These are phyloP conservation scores for Heliconius nattereri DNA, from an alignment of 1,140 invertebrate species.

Conservation along the genomic window DNA sequence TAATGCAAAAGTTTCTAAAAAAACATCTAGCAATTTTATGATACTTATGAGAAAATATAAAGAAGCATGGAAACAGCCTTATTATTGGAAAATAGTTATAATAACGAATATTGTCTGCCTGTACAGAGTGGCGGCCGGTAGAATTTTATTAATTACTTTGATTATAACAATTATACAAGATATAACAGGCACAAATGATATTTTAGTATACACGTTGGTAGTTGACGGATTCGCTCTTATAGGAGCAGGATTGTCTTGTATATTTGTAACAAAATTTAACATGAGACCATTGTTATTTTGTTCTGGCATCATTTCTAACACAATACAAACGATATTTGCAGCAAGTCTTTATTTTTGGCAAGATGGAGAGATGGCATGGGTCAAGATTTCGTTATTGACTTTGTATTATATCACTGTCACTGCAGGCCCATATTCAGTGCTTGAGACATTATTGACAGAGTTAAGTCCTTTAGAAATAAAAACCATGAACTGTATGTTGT, in stretches of 20 bases:
- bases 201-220: conserved; percentile 33
- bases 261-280: conserved; percentile 32
- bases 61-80: conserved; percentile 28
- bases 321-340: conserved; percentile 26
- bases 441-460: conserved; percentile 38
- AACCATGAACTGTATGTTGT: conserved; percentile 25
- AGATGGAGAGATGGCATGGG: conserved; percentile 24
- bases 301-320: conserved; percentile 32
- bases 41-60: conserved; percentile 16
- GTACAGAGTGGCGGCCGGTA: conserved; percentile 36
- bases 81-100: conserved; percentile 33
- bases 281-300: conserved; percentile 39
- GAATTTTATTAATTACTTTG: conserved; percentile 37
- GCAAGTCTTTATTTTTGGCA: conserved; percentile 34
- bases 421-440: conserved; percentile 35
- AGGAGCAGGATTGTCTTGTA: conserved; percentile 28
- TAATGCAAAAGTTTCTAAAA: neutral
- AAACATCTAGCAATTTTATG: neutral
- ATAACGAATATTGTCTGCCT: conserved; percentile 20
- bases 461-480: conserved; percentile 40
- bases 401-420: conserved; percentile 36
- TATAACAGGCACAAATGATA: conserved; percentile 36
- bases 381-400: conserved; percentile 30
- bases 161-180: conserved; percentile 42
- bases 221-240: conserved; percentile 37